phyloP scores from a whole-genome alignment of 2,797 vertebrate genomes.

The Strix occidentalis region DNA sequence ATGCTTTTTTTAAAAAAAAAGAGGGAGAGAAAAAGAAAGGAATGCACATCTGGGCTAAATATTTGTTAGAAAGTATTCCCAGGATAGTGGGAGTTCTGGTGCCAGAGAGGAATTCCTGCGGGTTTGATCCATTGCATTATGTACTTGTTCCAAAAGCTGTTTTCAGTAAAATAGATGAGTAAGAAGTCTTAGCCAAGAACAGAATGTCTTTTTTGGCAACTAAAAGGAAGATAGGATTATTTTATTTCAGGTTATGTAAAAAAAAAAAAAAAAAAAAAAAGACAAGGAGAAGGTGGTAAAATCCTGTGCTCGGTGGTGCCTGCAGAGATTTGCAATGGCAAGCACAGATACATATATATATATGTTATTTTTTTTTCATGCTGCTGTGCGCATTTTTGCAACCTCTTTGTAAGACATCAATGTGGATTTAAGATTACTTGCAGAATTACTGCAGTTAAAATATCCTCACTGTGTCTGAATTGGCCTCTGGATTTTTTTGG shows the following conservation, averaged over 20 bases:
- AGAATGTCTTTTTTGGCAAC: slow-evolving; percentile 90
- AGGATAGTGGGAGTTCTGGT: slow-evolving; percentile 78
- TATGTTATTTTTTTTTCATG: neutral
- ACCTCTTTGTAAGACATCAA: neutral
- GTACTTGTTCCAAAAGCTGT: slow-evolving; percentile 87
- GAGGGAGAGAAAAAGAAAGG: slow-evolving; percentile 71
- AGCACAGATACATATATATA: neutral
- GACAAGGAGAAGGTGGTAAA: slow-evolving; percentile 38
- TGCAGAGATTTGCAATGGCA: slow-evolving; percentile 8
- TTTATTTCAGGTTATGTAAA: slow-evolving; percentile 71
- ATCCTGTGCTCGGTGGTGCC: neutral
- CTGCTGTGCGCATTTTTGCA: neutral
- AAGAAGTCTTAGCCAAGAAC: slow-evolving; percentile 83
- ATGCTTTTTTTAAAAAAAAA: neutral
- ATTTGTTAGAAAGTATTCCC: slow-evolving; percentile 83
- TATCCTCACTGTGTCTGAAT: neutral
- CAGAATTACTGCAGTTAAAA: slow-evolving; percentile 1
- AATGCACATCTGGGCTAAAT: slow-evolving; percentile 90
- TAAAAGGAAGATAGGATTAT: slow-evolving; percentile 72
- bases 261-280: slow-evolving; percentile 52
- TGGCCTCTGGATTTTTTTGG: neutral
- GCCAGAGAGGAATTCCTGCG: slow-evolving; percentile 92
- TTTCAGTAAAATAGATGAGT: slow-evolving; percentile 83
- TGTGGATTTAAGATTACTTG: neutral
- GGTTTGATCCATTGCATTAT: slow-evolving; percentile 88